Evolutionary conservation across 2,888 invertebrate genomes (phyloP).

Genomic region (Lissonota sp.): DNA sequence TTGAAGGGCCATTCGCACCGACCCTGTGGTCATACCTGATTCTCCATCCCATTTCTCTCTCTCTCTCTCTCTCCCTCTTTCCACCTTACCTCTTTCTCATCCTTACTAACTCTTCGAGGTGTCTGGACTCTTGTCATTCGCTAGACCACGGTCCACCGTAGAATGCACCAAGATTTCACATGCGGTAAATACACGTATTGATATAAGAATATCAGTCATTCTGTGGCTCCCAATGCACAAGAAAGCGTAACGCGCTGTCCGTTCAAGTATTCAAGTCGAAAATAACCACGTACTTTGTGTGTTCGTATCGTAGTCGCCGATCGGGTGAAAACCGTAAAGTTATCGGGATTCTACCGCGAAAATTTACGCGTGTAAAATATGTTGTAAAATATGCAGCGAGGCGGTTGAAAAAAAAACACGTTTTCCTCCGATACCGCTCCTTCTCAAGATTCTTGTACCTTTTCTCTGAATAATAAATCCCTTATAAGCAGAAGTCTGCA

Average conservation of each 20-base stretch:
- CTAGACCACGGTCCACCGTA: constrained; percentile 67
- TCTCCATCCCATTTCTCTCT: constrained; percentile 28
- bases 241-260: constrained; percentile 26
- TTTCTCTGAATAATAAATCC: too few relatives aligned
- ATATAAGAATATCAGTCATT: not conserved
- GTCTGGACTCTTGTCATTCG: constrained; percentile 55
- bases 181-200: constrained; percentile 20
- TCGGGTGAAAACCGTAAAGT: too few relatives aligned
- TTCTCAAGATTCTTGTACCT: too few relatives aligned
- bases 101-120: constrained; percentile 24
- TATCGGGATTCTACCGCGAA: too few relatives aligned
- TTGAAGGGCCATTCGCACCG: constrained; percentile 77
- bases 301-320: not conserved
- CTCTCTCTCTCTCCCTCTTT: constrained; percentile 24
- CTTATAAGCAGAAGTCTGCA: too few relatives aligned
- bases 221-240: too few relatives aligned
- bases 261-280: constrained; percentile 29
- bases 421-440: too few relatives aligned
- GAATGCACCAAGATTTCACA: constrained; percentile 69
- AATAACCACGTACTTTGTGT: constrained; percentile 30
- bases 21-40: constrained; percentile 66
- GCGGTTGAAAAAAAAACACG: too few relatives aligned
- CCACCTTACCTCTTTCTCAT: constrained; percentile 6
- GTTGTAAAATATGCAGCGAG: too few relatives aligned
- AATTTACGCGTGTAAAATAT: too few relatives aligned